These are phyloP conservation scores for Tinea pellionella DNA, from an alignment of 2,888 invertebrate species.

Conservation along the genomic window DNA sequence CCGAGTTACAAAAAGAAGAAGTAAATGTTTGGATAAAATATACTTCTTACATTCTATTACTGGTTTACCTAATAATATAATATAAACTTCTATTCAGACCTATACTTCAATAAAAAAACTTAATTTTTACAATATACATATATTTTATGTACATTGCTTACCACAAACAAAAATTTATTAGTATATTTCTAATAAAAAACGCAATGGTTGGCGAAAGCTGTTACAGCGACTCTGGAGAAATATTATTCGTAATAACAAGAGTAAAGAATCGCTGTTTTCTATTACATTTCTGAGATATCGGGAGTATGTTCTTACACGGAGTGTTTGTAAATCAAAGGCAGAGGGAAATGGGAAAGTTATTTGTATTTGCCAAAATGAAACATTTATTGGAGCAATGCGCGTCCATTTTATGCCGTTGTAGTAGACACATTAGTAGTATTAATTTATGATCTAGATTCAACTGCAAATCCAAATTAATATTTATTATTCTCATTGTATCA, in stretches of 20 bases:
- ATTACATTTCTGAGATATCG: neutral
- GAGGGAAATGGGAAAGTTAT: conserved; percentile 12
- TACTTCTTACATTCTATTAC: too few species aligned
- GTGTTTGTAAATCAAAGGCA: conserved; percentile 14
- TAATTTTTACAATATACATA: too few species aligned
- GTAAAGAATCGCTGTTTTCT: neutral
- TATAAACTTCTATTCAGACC: too few species aligned
- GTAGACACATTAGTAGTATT: too few species aligned
- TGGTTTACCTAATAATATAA: too few species aligned
- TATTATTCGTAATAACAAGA: neutral
- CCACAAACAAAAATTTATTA: neutral
- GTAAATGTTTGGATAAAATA: too few species aligned
- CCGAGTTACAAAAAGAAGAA: too few species aligned
- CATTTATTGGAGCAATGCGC: neutral
- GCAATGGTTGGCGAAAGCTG: neutral
- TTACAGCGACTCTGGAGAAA: neutral
- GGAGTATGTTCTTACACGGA: neutral
- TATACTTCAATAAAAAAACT: too few species aligned
- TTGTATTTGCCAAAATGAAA: conserved; percentile 10
- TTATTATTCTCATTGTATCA: too few species aligned
- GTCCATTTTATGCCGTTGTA: neutral
- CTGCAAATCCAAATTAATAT: too few species aligned
- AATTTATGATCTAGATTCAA: too few species aligned
- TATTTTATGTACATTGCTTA: neutral
- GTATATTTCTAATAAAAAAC: neutral